Evolutionary conservation across 2,113 vertebrate genomes (phyloP), one percentile per base, ranked within the genome.

Genomic region (Ariopsis seemanni): DNA sequence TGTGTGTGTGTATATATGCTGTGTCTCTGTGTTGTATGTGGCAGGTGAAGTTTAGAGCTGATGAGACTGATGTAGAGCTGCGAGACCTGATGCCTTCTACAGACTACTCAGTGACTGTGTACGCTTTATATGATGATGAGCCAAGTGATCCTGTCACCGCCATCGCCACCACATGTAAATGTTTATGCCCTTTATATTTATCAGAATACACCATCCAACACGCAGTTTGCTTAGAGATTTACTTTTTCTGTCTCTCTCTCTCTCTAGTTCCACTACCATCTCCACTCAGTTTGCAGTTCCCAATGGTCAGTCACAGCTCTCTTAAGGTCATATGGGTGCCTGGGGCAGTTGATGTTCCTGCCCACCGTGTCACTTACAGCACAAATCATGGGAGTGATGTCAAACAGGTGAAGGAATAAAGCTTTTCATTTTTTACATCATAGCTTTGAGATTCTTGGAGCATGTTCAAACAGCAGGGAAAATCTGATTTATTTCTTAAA

Each of bases 41-140:
- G 10, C 92, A 99, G 98, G 95, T 97, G 91, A 96, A 94, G 82
- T 96, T 98, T 74, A 87, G 92, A 18, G 91, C 93, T 5, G 93
- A 93, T 2, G 92, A 93, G 90, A 96, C 96, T 0, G 94, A 96
- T 87, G 95, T 96, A 78, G 94, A 96, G 89, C 93, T 99, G 91
- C 85, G 89, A 0, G 94, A 93, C 25, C 93, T 99, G 88, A 93
- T 95, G 0, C 96, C 97, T 0, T 94, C 93, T 63, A 97, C 95
- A 0, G 96, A 96, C 89, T 98, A 99, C 69, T 96, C 95, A 0
- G 84, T 99, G 0, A 96, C 94, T 0, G 96, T 98, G 53, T 97
- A 97, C 0, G 97, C 97, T 0, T 94, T 99, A 88, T 96, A 95
- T 0, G 97, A 97, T 4, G 95, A 97, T 2, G 97, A 99, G 10